Percentiles rank a stretch among this genome's conserved stretches.
phyloP scores from a whole-genome alignment of 2,113 vertebrate genomes.

The Crypturellus undulatus region DNA sequence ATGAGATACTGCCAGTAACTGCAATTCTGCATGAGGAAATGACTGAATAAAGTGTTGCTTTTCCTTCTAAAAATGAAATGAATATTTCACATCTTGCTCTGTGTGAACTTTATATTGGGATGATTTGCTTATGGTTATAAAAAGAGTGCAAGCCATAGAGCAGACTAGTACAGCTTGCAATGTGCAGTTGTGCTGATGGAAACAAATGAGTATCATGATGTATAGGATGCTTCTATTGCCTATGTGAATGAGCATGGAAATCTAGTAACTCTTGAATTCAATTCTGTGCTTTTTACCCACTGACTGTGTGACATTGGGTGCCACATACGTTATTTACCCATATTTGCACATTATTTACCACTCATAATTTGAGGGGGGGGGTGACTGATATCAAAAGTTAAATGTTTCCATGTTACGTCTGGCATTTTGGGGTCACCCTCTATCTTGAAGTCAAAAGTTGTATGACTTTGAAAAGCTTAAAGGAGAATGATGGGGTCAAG shows the following conservation, averaged over 20 bases:
- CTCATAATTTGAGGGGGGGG: not conserved
- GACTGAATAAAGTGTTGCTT: not conserved
- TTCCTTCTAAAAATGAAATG: not conserved
- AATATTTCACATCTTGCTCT: not conserved
- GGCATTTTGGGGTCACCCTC: not conserved
- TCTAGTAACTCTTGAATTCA: not conserved
- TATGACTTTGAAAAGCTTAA: not conserved
- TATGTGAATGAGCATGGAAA: not conserved
- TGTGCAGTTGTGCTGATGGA: not conserved
- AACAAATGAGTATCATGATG: not conserved
- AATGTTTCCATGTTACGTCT: not conserved
- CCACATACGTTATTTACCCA: too few species aligned
- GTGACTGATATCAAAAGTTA: not conserved
- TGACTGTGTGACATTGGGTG: fast-evolving
- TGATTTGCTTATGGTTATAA: not conserved
- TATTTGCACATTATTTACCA: not conserved
- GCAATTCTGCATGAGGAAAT: not conserved
- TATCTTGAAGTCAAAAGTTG: not conserved
- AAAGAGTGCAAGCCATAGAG: not conserved
- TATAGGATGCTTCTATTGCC: not conserved
- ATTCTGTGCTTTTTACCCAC: not conserved
- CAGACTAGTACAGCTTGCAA: not conserved
- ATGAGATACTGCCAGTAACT: not conserved
- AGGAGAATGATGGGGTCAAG: not conserved
- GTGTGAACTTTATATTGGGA: not conserved